Percentiles rank a stretch among this genome's conserved stretches.
Conservation (phyloP, 2,888 invertebrate genomes). For the Matsumyia berberina region DNA sequence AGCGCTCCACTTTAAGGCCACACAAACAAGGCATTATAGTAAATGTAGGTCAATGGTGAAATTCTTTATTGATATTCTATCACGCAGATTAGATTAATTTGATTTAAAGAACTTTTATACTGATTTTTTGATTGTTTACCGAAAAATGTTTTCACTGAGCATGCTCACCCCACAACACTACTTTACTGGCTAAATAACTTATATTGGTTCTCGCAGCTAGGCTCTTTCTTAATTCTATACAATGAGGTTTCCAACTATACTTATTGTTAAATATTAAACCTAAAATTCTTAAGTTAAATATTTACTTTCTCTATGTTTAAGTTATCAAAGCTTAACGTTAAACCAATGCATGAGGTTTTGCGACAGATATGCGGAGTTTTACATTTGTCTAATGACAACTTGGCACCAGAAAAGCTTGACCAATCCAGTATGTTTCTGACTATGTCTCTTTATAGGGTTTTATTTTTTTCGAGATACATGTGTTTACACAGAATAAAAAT, state of each 20-base stretch:
- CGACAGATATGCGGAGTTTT: constrained; percentile 37
- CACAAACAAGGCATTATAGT: not conserved
- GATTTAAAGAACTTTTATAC: no score
- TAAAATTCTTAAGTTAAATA: constrained; percentile 16
- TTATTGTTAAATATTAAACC: constrained; percentile 38
- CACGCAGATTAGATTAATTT: no score
- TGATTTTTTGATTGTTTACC: no score
- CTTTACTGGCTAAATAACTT: constrained; percentile 24
- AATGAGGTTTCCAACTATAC: constrained; percentile 36
- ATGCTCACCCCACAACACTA: no score
- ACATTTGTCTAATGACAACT: constrained; percentile 35
- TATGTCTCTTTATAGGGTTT: no score
- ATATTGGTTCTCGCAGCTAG: constrained; percentile 25
- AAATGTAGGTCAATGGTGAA: not conserved
- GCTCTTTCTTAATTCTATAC: constrained; percentile 11
- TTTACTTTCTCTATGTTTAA: constrained; percentile 7
- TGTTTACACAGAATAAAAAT: constrained; percentile 19
- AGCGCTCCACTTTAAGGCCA: not conserved
- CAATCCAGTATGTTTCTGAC: constrained; percentile 9
- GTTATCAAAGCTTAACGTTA: constrained; percentile 15
- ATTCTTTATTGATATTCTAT: not conserved
- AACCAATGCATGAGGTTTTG: constrained; percentile 7
- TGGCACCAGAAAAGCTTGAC: constrained; percentile 9
- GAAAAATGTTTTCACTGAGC: no score
- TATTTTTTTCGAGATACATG: not conserved